Base-by-base conservation (phyloP, 2,797 vertebrate species). In the Poeciliopsis gracilis region DNA sequence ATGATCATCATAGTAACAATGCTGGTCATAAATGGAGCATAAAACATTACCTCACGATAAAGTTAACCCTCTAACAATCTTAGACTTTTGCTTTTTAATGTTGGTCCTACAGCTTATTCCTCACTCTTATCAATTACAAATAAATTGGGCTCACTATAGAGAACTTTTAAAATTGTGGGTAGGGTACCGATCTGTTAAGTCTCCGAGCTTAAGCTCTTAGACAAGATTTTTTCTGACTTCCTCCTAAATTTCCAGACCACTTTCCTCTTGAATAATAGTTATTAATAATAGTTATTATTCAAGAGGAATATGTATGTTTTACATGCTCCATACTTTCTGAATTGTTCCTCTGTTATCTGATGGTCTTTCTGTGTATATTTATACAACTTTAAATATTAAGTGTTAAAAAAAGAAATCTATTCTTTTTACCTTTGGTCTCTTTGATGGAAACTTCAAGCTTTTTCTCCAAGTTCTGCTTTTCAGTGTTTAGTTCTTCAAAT, bases 371-470 rank as follows among this genome's bases (percentile, higher is more conserved):
- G 3, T 7, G 10, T 43, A 9, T 12, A 57, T 41, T 57, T 15
- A 77, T 8, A 18, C 5, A 69, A 41, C 49, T 69, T 66, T n/a
- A 12, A 69, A 38, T 10, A 25, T 23, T 53, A 53, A 53, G 8
- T 53, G 49, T 53, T 25, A 53, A 10, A 53, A 47, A 49, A 59
- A 2, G 2, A 49, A 72, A 63, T 11, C 41, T 33, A 6, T 11
- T 1, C 0, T 0, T 9, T 1, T 72, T 93, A 99, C 98, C 97
- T 96, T 96, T 96, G 83, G 96, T 88, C 79, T 97, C 95, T 79
- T 96, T 94, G 0, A 83, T 92, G 81, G 94, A 95, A 74, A 94
- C 93, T 81, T 94, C 95, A 55, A 97, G 96, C 69, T 87, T 93
- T 85, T 88, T 87, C 91, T 97, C 94, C 59, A 96, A 73, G 46